Evolutionary conservation across 2,113 vertebrate species (phyloP), one percentile per base, ranked within the genome.

Genomic region (Galemys pyrenaicus): DNA sequence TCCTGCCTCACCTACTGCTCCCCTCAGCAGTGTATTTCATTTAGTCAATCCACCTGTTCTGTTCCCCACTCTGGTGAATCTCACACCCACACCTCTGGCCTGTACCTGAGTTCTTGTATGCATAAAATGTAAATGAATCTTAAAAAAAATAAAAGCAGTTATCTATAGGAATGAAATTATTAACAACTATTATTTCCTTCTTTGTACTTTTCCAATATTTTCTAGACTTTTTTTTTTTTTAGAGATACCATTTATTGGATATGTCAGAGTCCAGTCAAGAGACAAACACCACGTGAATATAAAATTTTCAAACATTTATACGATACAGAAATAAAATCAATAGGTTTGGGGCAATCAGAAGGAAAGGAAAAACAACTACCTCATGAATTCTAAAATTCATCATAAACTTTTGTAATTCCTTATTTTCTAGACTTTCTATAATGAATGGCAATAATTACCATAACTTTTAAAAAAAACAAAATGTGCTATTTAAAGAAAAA

Each of bases 161-260:
- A 71, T 73, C 41, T 81, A 39, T 56, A 12, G 41, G 65, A 80
- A 89, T 32, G 58, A 64, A 12, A 83, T 71, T 82, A 80, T 2
- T 20, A 17, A 56, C 82, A 92, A 89, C 13, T 68, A 5, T 68
- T 56, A 81, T 60, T 89, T 91, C 28, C 77, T 89, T 87, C 68
- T 94, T 71, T 75, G 16, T 62, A 28, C 37, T 71, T 93, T 56
- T 22, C 54, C 54, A 56, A 12, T 51, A 51, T 51, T 51, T 51
- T 56, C 87, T 4, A 67, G n/a, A n/a, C n/a, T n/a, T n/a, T n/a
- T n/a, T n/a, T n/a, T n/a, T n/a, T n/a, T n/a, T n/a, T 32, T 75
- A 51, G 37, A 58, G n/a, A 49, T 12, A 46, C 41, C 28, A 77
- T 20, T 65, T 64, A 64, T 60, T 91, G 58, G 70, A 8, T 74